Evolutionary conservation across 2,113 vertebrate species (phyloP).

Genomic region (Xerus inauris): DNA sequence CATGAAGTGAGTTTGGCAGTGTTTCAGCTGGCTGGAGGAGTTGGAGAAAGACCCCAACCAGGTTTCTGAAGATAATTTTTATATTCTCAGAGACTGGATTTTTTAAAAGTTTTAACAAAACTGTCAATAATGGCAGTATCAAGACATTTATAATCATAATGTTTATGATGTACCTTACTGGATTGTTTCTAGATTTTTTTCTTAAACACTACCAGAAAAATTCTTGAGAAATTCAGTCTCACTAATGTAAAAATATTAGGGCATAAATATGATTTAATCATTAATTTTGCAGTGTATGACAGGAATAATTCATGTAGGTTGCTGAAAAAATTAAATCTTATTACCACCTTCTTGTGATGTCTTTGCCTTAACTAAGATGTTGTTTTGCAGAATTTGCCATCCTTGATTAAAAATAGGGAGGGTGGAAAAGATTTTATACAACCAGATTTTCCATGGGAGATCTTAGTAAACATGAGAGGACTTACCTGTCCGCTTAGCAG

Average conservation of each 20-base stretch:
- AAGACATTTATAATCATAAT: constrained; percentile 12
- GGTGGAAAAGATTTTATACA: background rate
- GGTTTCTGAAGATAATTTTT: constrained; percentile 66
- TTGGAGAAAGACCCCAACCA: constrained; percentile 90
- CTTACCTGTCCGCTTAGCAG: background rate
- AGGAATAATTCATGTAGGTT: background rate
- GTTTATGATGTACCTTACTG: constrained; percentile 17
- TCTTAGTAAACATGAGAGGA: background rate
- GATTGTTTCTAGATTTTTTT: constrained; percentile 55
- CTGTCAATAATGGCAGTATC: background rate
- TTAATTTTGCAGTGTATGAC: constrained; percentile 20
- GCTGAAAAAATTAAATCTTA: constrained; percentile 68
- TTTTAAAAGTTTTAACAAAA: constrained; percentile 30
- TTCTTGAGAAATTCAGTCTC: constrained; percentile 22
- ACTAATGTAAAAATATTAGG: constrained; percentile 33
- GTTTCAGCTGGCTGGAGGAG: constrained; percentile 92
- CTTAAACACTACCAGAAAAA: constrained; percentile 61
- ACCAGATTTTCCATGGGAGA: background rate
- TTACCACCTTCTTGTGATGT: background rate
- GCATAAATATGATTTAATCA: constrained; percentile 9
- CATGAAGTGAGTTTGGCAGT: constrained; percentile 94
- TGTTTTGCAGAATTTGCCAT: background rate
- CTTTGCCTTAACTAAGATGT: background rate
- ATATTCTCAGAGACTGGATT: constrained; percentile 42
- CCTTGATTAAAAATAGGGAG: background rate